phyloP scores from a whole-genome alignment of 1,140 invertebrate genomes.

The Coptotermes formosanus region DNA sequence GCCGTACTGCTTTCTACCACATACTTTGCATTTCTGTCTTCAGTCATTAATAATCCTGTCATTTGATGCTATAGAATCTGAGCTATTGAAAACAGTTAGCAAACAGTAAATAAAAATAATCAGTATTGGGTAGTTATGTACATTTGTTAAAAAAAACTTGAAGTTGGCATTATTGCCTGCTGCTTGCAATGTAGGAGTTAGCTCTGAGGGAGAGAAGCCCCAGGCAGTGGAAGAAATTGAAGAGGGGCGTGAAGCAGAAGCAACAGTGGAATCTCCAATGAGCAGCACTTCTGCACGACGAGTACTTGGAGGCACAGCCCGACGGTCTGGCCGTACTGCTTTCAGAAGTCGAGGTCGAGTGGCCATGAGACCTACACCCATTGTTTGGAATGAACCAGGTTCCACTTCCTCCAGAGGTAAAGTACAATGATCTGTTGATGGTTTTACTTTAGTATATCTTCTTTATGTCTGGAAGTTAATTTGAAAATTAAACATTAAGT shows the following conservation, averaged over 20 bases:
- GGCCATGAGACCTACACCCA: slow-evolving; percentile 38
- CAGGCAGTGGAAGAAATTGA: slow-evolving; percentile 50
- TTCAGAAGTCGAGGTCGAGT: slow-evolving; percentile 30
- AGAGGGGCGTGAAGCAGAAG: slow-evolving; percentile 67
- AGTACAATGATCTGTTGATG: neutral
- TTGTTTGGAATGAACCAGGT: slow-evolving; percentile 38
- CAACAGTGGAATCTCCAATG: slow-evolving; percentile 57
- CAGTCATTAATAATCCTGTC: no score
- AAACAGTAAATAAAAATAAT: no score
- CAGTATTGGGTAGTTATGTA: no score
- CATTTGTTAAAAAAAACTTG: no score
- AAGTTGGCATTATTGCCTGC: neutral
- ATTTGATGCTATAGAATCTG: no score
- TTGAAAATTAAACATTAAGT: neutral
- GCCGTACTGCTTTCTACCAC: no score
- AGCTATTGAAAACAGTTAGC: no score
- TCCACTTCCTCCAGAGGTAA: slow-evolving; percentile 30
- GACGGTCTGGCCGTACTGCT: slow-evolving; percentile 31
- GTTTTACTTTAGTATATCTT: neutral
- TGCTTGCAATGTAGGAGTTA: slow-evolving; percentile 46
- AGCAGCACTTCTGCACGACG: slow-evolving; percentile 49
- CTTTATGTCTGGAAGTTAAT: neutral
- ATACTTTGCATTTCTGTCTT: no score
- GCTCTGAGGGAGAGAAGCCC: slow-evolving; percentile 61
- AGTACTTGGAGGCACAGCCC: slow-evolving; percentile 36